Evolutionary conservation across 2,113 vertebrate genomes (phyloP).

Genomic region (Pseudolaguvia tuberculata): DNA sequence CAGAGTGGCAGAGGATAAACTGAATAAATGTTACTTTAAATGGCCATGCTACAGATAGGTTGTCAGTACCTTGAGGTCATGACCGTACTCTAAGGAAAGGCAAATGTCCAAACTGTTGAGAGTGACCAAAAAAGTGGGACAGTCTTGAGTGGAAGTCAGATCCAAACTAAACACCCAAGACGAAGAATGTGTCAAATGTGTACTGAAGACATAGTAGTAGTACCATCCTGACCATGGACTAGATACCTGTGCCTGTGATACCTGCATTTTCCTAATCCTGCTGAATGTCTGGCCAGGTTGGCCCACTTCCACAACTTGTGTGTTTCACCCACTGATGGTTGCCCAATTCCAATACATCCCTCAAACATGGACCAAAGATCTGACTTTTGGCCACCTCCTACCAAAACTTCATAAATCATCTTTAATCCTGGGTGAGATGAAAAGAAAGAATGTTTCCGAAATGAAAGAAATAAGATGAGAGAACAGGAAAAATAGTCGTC

Average conservation of each 20-base stretch:
- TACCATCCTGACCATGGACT: neutral
- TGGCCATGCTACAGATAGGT: slow-evolving; percentile 12
- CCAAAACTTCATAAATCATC: neutral
- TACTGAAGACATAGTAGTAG: slow-evolving; percentile 8
- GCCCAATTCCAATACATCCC: no score
- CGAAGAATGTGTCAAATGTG: neutral
- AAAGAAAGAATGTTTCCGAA: slow-evolving; percentile 25
- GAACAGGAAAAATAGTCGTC: slow-evolving; percentile 13
- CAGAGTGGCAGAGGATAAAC: slow-evolving; percentile 17
- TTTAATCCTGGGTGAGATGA: slow-evolving; percentile 24
- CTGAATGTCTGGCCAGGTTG: no score
- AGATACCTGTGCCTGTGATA: neutral
- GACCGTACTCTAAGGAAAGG: slow-evolving; percentile 26
- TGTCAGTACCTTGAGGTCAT: slow-evolving; percentile 17
- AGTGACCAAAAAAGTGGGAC: neutral
- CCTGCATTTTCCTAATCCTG: no score
- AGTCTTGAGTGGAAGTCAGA: slow-evolving; percentile 11
- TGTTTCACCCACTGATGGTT: no score
- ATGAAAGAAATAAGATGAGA: slow-evolving; percentile 23
- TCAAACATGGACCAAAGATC: neutral
- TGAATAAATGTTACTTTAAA: slow-evolving; percentile 7
- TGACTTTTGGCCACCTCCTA: neutral
- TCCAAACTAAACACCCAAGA: slow-evolving; percentile 5
- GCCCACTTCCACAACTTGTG: no score
- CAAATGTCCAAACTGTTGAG: slow-evolving; percentile 29